Evolutionary conservation across 2,888 invertebrate species (phyloP).

Genomic region (Brachypalpus laphriformis): DNA sequence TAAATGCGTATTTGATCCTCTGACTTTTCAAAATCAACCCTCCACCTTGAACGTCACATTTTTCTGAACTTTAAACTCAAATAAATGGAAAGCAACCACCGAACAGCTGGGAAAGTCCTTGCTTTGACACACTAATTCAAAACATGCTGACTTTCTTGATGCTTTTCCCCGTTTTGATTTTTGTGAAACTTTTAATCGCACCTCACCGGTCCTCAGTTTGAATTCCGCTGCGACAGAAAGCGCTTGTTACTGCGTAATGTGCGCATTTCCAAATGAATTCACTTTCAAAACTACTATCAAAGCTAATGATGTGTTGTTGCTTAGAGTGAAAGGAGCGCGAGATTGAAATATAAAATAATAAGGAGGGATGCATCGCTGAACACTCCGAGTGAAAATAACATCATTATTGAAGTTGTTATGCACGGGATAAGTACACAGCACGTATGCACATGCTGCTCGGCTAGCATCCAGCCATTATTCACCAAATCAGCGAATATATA

Average conservation of each 20-base stretch:
- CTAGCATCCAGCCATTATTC: constrained; percentile 10
- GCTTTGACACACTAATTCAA: too few relatives aligned
- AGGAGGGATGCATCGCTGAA: background rate
- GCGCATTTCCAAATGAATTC: constrained; percentile 23
- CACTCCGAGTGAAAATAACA: constrained; percentile 12
- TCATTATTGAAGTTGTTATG: constrained; percentile 36
- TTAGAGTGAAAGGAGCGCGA: background rate
- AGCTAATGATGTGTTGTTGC: constrained; percentile 36
- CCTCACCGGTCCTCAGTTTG: too few relatives aligned
- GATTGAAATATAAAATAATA: background rate
- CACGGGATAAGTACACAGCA: background rate
- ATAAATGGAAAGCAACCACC: too few relatives aligned
- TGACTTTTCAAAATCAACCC: too few relatives aligned
- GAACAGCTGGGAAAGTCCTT: too few relatives aligned
- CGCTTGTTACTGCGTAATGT: background rate
- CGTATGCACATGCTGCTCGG: background rate
- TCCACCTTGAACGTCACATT: too few relatives aligned
- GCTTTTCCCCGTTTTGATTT: too few relatives aligned
- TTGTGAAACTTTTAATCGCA: background rate
- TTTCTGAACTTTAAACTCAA: too few relatives aligned
- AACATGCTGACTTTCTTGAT: too few relatives aligned
- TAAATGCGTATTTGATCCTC: too few relatives aligned
- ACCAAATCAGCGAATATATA: constrained; percentile 18
- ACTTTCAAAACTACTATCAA: constrained; percentile 8
- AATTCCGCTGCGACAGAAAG: background rate